Percentiles rank a stretch among this genome's conserved stretches.
These are phyloP conservation scores for Gymnocypris eckloni DNA, from an alignment of 2,797 vertebrate species.

Conservation along the genomic window DNA sequence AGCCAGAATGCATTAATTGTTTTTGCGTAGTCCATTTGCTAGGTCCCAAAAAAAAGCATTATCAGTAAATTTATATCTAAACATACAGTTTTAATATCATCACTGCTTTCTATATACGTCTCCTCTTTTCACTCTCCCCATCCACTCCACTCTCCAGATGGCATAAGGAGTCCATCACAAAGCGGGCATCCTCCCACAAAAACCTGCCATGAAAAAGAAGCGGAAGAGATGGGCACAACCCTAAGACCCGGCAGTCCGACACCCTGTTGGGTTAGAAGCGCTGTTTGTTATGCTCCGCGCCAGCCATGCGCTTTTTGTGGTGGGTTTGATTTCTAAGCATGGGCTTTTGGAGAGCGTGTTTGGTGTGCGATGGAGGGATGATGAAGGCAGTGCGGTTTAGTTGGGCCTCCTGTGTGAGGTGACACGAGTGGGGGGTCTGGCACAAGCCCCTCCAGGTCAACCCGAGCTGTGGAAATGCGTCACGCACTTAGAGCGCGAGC, in stretches of 20 bases:
- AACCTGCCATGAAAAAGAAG: constrained; percentile 38
- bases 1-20: neutral
- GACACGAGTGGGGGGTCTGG: constrained; percentile 57
- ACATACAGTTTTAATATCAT: constrained; percentile 60
- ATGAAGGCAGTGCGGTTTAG: constrained; percentile 47
- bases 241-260: constrained; percentile 42
- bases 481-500: constrained; percentile 40
- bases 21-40: neutral
- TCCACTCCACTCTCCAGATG: constrained; percentile 67
- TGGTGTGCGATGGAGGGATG: constrained; percentile 47
- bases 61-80: neutral
- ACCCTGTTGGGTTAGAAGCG: constrained; percentile 56
- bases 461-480: constrained; percentile 51
- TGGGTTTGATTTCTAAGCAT: constrained; percentile 45
- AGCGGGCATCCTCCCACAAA: constrained; percentile 50
- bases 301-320: constrained; percentile 42
- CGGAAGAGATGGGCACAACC: constrained; percentile 39
- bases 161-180: constrained; percentile 56
- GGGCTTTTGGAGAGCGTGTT: constrained; percentile 43
- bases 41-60: neutral
- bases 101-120: constrained; percentile 40
- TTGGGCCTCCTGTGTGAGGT: constrained; percentile 58
- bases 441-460: constrained; percentile 43
- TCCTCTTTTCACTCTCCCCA: constrained; percentile 55
- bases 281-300: constrained; percentile 50